Conservation (phyloP, 2,113 vertebrate genomes). For the Nothobranchius furzeri region DNA sequence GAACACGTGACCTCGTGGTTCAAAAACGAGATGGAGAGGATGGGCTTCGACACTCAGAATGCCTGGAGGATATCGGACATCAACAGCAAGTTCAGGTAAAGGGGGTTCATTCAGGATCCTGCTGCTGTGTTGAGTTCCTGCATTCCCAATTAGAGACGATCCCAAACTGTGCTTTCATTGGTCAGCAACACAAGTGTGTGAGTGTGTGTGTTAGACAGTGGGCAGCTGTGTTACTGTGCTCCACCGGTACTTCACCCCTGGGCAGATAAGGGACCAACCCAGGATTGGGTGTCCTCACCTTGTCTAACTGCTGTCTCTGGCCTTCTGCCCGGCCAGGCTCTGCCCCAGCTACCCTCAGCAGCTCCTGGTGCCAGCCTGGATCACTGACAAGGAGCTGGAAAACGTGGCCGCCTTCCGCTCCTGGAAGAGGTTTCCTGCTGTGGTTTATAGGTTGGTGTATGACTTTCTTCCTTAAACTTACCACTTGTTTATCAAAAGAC, state of each 20-base stretch:
- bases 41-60: slow-evolving; percentile 98
- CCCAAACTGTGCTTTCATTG: slow-evolving; percentile 26
- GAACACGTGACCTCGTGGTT: slow-evolving; percentile 95
- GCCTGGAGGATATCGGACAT: slow-evolving; percentile 98
- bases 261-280: slow-evolving; percentile 44
- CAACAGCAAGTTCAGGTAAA: slow-evolving; percentile 95
- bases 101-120: slow-evolving; percentile 17
- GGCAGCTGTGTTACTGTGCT: slow-evolving; percentile 55
- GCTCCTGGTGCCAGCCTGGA: slow-evolving; percentile 93
- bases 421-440: slow-evolving; percentile 96
- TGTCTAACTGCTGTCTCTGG: slow-evolving; percentile 21
- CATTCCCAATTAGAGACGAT: slow-evolving; percentile 3
- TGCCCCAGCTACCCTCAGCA: slow-evolving; percentile 97
- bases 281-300: slow-evolving; percentile 54
- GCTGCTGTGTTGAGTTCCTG: slow-evolving; percentile 11
- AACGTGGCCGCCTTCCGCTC: slow-evolving; percentile 95
- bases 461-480: slow-evolving; percentile 7
- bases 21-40: slow-evolving; percentile 96
- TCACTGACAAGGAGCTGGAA: slow-evolving; percentile 97
- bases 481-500: not conserved
- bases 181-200: slow-evolving; percentile 15
- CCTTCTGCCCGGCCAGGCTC: slow-evolving; percentile 78
- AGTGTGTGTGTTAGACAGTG: slow-evolving; percentile 33
- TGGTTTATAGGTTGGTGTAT: slow-evolving; percentile 90
- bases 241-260: slow-evolving; percentile 20